Conservation (phyloP, 2,888 invertebrate genomes). For the Scrobipalpa atriplicella region DNA sequence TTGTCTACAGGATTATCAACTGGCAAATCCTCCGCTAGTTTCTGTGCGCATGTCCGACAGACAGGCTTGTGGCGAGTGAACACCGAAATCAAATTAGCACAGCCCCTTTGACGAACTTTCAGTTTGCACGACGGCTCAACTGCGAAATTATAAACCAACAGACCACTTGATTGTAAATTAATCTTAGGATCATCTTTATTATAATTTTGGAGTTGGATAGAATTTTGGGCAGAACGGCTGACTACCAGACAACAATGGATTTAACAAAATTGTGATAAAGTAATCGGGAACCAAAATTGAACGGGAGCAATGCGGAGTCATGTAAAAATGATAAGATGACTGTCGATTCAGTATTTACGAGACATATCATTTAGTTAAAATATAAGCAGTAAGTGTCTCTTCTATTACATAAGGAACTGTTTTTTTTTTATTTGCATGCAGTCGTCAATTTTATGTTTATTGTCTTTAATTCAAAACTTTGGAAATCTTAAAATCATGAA, state of each 20-base stretch:
- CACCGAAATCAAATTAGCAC: constrained; percentile 68
- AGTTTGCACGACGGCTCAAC: constrained; percentile 55
- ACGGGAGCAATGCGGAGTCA: no score
- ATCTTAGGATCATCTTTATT: not conserved
- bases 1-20: not conserved
- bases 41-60: constrained; percentile 16
- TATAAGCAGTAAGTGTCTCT: no score
- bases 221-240: not conserved
- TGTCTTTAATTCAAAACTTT: no score
- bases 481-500: no score
- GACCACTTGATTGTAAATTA: constrained; percentile 33
- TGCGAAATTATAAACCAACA: constrained; percentile 56
- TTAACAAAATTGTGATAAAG: not conserved
- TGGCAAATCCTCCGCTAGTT: not conserved
- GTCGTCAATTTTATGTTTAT: no score
- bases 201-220: not conserved
- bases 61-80: constrained; percentile 55
- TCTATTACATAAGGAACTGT: no score
- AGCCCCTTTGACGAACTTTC: constrained; percentile 64
- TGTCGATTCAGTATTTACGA: no score
- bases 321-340: no score
- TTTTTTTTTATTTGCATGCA: no score
- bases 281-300: no score
- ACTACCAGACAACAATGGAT: not conserved
- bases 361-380: no score